These are phyloP conservation scores for Spisula subtruncata DNA, from an alignment of 2,888 invertebrate species.

Conservation along the genomic window DNA sequence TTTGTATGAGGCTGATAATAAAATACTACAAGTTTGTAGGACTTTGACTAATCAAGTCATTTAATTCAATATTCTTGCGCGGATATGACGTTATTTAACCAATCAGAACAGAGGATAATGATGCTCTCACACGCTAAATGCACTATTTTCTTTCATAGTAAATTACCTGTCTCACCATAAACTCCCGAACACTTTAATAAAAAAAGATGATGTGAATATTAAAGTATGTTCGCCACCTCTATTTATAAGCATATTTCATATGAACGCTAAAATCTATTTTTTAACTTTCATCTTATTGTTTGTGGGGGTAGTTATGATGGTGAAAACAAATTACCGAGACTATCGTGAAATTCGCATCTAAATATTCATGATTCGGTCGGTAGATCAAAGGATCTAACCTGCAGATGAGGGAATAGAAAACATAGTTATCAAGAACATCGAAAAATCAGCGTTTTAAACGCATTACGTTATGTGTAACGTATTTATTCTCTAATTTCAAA, in stretches of 20 bases:
- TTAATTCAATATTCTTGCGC: slow-evolving; percentile 21
- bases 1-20: not conserved
- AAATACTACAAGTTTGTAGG: not conserved
- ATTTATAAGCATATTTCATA: slow-evolving; percentile 45
- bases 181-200: not conserved
- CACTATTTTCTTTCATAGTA: slow-evolving; percentile 20
- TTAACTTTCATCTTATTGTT: slow-evolving; percentile 52
- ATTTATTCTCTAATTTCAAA: slow-evolving; percentile 61
- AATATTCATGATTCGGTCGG: slow-evolving; percentile 30
- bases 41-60: slow-evolving; percentile 19
- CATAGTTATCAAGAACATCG: slow-evolving; percentile 53
- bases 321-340: slow-evolving; percentile 55
- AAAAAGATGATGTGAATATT: slow-evolving; percentile 50
- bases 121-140: not conserved
- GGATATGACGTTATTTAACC: not conserved
- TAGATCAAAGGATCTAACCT: slow-evolving; percentile 50
- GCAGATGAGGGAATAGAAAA: slow-evolving; percentile 40
- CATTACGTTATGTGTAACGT: slow-evolving; percentile 63
- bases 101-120: not conserved
- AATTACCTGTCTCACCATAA: not conserved
- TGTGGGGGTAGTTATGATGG: slow-evolving; percentile 37
- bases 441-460: slow-evolving; percentile 65
- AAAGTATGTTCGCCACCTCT: slow-evolving; percentile 26
- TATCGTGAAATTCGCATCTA: slow-evolving; percentile 48
- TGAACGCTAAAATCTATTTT: slow-evolving; percentile 45